Evolutionary conservation across 35 echinoderm and acorn worm genomes (phyloP).

Genomic region (Acanthaster planci): DNA sequence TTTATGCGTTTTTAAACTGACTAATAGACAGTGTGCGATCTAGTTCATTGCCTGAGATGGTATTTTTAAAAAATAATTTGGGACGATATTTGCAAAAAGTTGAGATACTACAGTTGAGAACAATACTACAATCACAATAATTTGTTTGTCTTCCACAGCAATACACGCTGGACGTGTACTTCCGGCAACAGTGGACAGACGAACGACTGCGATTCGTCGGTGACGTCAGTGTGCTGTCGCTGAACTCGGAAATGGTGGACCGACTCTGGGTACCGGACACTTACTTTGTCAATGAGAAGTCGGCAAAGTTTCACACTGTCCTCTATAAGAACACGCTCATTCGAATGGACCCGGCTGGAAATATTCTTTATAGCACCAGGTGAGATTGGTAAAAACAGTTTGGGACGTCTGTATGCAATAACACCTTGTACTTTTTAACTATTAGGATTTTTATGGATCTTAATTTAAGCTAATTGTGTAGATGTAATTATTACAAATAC

Average conservation of each 20-base stretch:
- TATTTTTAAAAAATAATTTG: no score
- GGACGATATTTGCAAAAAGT: no score
- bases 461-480: no score
- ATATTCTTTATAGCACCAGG: slow-evolving; percentile 88
- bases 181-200: slow-evolving; percentile 85
- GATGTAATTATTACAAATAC: no score
- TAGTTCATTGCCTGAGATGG: no score
- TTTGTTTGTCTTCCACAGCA: slow-evolving; percentile 43
- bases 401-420: no score
- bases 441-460: no score
- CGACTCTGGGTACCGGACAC: slow-evolving; percentile 88
- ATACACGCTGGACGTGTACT: slow-evolving; percentile 92
- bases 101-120: no score
- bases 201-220: slow-evolving; percentile 43
- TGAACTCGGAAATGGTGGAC: slow-evolving; percentile 72
- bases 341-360: slow-evolving; percentile 46
- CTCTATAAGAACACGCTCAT: slow-evolving; percentile 79
- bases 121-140: no score
- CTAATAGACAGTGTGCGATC: no score
- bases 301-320: slow-evolving; percentile 70
- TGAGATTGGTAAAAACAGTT: slow-evolving; percentile 5
- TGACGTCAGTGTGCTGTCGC: slow-evolving; percentile 28
- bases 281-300: slow-evolving; percentile 94
- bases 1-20: no score
- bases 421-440: no score